A percentile compares a stretch with the other conserved stretches of the same genome.
Conservation (phyloP, 2,797 vertebrate genomes). For the Prunella strophiata region DNA sequence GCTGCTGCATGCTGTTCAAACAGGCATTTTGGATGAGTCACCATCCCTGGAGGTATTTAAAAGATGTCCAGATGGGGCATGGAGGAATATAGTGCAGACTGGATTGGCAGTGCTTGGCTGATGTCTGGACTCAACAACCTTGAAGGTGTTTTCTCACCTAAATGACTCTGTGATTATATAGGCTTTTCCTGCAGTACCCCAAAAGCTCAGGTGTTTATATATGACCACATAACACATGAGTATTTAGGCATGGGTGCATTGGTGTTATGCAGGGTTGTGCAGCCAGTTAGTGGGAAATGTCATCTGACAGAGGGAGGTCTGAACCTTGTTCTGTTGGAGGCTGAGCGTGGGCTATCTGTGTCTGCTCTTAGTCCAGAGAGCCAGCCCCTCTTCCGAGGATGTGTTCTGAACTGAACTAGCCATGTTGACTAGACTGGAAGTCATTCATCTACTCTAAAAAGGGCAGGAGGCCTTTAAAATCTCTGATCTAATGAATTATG, state of each 20-base stretch:
- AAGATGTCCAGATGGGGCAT: neutral
- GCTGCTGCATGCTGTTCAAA: neutral
- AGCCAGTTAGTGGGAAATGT: neutral
- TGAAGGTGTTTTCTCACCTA: neutral
- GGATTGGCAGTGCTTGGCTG: neutral
- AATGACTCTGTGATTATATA: neutral
- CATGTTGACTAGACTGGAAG: neutral
- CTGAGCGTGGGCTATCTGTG: fast-evolving
- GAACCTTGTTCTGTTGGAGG: neutral
- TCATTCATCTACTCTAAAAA: neutral
- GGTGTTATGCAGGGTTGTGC: neutral
- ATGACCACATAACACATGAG: fast-evolving
- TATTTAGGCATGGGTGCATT: neutral
- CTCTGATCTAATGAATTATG: neutral
- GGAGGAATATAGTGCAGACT: neutral
- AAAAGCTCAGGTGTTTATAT: neutral
- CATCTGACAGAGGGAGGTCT: neutral
- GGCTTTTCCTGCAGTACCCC: neutral
- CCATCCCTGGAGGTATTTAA: neutral
- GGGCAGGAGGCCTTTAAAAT: neutral
- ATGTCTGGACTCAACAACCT: neutral
- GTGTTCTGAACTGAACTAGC: neutral
- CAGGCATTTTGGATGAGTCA: neutral
- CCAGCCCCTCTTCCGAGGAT: neutral
- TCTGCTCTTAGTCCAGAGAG: neutral